These are phyloP conservation scores for Epicampocera succincta DNA, from an alignment of 2,888 invertebrate species.

Conservation along the genomic window DNA sequence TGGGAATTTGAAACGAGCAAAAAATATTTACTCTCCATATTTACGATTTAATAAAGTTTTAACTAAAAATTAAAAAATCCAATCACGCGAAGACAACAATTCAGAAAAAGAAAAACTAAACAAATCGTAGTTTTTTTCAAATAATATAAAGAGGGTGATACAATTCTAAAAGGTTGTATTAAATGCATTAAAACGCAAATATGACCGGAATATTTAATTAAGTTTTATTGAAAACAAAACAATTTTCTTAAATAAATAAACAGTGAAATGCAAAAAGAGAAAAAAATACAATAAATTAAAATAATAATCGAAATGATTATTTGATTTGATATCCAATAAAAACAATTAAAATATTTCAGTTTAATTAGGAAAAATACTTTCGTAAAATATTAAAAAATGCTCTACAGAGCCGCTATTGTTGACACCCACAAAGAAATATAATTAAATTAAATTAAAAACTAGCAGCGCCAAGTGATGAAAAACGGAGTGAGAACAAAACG, in stretches of 20 bases:
- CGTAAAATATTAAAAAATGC: too few species aligned
- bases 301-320: neutral
- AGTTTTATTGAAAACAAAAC: conserved; percentile 12
- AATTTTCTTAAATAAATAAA: conserved; percentile 19
- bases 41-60: conserved; percentile 29
- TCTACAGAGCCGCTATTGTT: too few species aligned
- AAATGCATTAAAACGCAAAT: conserved; percentile 44
- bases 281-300: neutral
- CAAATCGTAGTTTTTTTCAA: neutral
- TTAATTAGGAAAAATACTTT: too few species aligned
- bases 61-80: conserved; percentile 38
- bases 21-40: conserved; percentile 6
- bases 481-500: too few species aligned
- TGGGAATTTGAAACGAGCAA: conserved; percentile 30
- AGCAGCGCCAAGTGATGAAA: too few species aligned
- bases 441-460: too few species aligned
- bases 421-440: too few species aligned
- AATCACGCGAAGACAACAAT: conserved; percentile 42
- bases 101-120: conserved; percentile 12
- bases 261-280: neutral
- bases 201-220: conserved; percentile 60
- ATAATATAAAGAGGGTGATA: conserved; percentile 56
- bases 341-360: too few species aligned
- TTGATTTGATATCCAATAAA: neutral
- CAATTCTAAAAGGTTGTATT: conserved; percentile 67